These are phyloP conservation scores for Rhynchopsitta pachyrhyncha DNA, from an alignment of 2,113 vertebrate species.

Conservation along the genomic window DNA sequence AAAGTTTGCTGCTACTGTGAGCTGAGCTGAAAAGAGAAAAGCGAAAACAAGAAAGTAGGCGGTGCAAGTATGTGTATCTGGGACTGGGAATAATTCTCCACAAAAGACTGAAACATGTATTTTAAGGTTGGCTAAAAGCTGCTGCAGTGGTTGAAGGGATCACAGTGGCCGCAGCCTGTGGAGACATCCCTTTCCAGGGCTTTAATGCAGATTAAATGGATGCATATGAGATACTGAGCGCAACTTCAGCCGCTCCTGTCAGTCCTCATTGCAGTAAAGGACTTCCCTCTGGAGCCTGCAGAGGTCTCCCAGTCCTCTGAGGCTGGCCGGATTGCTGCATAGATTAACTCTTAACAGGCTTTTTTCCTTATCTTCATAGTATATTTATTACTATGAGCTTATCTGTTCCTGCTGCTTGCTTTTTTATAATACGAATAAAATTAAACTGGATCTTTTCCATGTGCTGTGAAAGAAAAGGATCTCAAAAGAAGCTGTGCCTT, in stretches of 20 bases:
- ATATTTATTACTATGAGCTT: background rate
- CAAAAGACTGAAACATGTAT: background rate
- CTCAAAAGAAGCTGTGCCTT: background rate
- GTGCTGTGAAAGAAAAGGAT: background rate
- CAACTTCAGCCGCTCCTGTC: background rate
- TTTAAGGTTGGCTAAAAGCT: background rate
- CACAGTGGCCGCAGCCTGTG: background rate
- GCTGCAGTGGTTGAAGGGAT: background rate
- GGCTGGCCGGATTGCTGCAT: background rate
- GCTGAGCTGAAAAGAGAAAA: background rate
- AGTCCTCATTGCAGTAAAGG: background rate
- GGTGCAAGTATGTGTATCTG: background rate
- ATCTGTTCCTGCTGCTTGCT: background rate
- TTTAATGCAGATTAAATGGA: background rate
- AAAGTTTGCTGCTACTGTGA: background rate
- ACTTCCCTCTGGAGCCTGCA: conserved; percentile 47
- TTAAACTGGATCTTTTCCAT: background rate
- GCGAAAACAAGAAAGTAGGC: background rate
- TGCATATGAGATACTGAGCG: background rate
- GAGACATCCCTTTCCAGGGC: background rate
- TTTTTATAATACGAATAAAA: conserved; percentile 2
- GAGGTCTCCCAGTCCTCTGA: conserved; percentile 21
- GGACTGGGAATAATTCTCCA: background rate
- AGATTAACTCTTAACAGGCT: background rate
- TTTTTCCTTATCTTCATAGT: background rate